phyloP scores from a whole-genome alignment of 2,113 vertebrate species.

The Excalfactoria chinensis region DNA sequence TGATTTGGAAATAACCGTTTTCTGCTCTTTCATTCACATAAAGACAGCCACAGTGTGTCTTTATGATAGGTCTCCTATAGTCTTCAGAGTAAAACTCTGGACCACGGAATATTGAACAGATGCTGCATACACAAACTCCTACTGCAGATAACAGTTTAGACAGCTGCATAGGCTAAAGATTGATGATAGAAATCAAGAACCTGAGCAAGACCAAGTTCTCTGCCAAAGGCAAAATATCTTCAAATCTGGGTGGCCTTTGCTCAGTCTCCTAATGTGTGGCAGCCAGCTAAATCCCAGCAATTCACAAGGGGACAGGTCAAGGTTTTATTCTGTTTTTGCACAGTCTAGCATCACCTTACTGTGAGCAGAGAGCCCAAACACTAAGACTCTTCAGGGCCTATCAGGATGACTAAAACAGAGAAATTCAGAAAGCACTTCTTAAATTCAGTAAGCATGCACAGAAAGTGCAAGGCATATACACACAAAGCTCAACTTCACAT shows the following conservation, averaged over 20 bases:
- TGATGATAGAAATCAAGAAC: neutral
- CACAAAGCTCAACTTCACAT: neutral
- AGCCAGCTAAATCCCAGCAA: neutral
- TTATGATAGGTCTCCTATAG: neutral
- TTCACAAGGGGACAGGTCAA: neutral
- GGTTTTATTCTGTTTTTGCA: neutral
- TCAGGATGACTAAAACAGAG: neutral
- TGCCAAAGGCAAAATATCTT: neutral
- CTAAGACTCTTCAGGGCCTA: neutral
- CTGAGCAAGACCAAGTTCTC: neutral
- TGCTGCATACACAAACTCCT: neutral
- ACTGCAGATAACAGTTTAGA: neutral
- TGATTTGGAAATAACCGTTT: neutral
- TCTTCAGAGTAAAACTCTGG: neutral
- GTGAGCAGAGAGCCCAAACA: neutral
- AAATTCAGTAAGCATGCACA: neutral
- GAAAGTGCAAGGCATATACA: rapidly evolving
- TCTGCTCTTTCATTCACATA: neutral
- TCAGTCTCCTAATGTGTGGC: rapidly evolving
- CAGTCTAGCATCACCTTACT: neutral
- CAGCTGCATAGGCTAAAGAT: neutral
- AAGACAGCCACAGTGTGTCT: rapidly evolving
- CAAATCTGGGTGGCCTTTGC: neutral
- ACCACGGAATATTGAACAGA: neutral
- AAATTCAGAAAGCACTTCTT: neutral